phyloP scores from a whole-genome alignment of 2,113 vertebrate species.

The Actenoides lindsayi region DNA sequence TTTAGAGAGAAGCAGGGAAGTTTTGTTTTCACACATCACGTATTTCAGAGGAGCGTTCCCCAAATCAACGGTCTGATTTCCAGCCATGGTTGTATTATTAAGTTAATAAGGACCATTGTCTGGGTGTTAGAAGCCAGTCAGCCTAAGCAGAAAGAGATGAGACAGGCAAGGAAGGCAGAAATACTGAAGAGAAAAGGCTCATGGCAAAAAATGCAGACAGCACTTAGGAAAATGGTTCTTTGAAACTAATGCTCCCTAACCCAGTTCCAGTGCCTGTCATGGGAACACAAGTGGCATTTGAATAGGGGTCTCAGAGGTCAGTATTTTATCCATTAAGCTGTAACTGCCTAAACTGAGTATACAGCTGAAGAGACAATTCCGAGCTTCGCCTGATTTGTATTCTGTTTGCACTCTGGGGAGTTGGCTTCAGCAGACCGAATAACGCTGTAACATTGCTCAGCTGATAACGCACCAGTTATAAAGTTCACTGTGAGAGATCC shows the following conservation, averaged over 20 bases:
- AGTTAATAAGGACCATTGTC: conserved; percentile 7
- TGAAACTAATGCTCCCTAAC: background rate
- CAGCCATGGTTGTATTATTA: background rate
- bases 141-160: conserved; percentile 27
- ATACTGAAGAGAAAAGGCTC: background rate
- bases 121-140: background rate
- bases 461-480: background rate
- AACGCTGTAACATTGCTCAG: background rate
- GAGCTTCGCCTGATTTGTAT: background rate
- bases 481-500: background rate
- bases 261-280: background rate
- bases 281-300: background rate
- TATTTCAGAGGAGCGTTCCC: background rate
- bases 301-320: background rate
- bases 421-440: conserved; percentile 16
- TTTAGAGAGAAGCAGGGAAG: background rate
- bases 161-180: background rate
- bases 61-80: background rate
- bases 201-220: background rate
- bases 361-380: background rate
- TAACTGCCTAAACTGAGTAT: background rate
- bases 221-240: background rate
- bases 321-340: background rate
- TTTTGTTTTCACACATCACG: background rate
- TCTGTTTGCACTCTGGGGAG: background rate